Evolutionary conservation across 2,888 invertebrate genomes (phyloP).

Genomic region (Phyllotreta cruciferae): DNA sequence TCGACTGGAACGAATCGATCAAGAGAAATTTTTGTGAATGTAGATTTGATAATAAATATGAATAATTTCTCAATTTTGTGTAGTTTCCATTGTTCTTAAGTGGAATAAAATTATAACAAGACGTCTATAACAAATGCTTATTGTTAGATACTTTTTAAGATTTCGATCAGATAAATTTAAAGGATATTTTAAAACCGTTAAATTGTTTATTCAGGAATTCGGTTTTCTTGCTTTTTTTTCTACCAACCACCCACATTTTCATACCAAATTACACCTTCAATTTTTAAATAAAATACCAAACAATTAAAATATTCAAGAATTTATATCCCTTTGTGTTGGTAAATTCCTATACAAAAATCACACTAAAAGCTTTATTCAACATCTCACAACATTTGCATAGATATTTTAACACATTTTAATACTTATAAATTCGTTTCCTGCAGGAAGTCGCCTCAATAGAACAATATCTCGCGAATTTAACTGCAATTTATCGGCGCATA

Average conservation of each 20-base stretch:
- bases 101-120: constrained; percentile 29
- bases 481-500: background rate
- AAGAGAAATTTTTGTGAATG: constrained; percentile 26
- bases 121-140: constrained; percentile 28
- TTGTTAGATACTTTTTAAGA: constrained; percentile 25
- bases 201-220: constrained; percentile 27
- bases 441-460: background rate
- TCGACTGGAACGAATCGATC: constrained; percentile 31
- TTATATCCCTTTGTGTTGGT: too few species aligned
- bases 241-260: constrained; percentile 17
- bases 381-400: too few species aligned
- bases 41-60: constrained; percentile 28
- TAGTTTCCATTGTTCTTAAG: constrained; percentile 30
- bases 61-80: constrained; percentile 31
- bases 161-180: constrained; percentile 26
- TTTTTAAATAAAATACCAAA: too few species aligned
- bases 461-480: background rate
- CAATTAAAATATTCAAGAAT: too few species aligned
- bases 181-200: constrained; percentile 26
- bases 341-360: too few species aligned
- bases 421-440: background rate
- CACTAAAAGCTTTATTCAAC: too few species aligned
- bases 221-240: constrained; percentile 7
- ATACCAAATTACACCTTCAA: background rate
- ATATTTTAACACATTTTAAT: constrained; percentile 4